Evolutionary conservation across 1,140 invertebrate genomes (phyloP).

Genomic region (Ridgeia piscesae): DNA sequence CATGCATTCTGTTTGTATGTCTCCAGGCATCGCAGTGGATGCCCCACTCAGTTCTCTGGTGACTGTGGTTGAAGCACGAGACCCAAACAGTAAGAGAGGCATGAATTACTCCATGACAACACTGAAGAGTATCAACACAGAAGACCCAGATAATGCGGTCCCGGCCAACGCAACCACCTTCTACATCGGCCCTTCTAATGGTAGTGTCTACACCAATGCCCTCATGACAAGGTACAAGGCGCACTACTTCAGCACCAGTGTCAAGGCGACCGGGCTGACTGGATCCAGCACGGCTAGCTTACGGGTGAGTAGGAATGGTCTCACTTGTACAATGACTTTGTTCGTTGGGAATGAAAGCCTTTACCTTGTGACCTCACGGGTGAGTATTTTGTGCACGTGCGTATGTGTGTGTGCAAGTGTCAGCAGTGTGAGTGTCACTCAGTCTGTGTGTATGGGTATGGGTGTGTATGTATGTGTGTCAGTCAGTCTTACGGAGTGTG

Average conservation of each 20-base stretch:
- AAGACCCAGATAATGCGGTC: not conserved
- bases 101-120: not conserved
- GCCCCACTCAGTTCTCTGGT: not conserved
- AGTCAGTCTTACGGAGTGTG: no score
- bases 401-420: not conserved
- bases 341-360: no score
- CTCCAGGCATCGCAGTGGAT: not conserved
- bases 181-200: slow-evolving; percentile 10
- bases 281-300: not conserved
- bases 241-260: not conserved
- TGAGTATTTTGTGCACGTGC: not conserved
- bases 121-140: not conserved
- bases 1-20: not conserved
- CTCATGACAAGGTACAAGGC: not conserved
- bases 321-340: no score
- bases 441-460: not conserved
- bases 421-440: no score
- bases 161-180: not conserved
- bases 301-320: slow-evolving; percentile 6
- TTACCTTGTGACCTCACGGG: no score
- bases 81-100: not conserved
- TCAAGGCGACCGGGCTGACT: not conserved
- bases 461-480: not conserved
- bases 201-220: slow-evolving; percentile 1
- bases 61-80: not conserved